Evolutionary conservation across 2,113 vertebrate species (phyloP), one percentile per base, ranked within the genome.

Genomic region (Tragelaphus scriptus): DNA sequence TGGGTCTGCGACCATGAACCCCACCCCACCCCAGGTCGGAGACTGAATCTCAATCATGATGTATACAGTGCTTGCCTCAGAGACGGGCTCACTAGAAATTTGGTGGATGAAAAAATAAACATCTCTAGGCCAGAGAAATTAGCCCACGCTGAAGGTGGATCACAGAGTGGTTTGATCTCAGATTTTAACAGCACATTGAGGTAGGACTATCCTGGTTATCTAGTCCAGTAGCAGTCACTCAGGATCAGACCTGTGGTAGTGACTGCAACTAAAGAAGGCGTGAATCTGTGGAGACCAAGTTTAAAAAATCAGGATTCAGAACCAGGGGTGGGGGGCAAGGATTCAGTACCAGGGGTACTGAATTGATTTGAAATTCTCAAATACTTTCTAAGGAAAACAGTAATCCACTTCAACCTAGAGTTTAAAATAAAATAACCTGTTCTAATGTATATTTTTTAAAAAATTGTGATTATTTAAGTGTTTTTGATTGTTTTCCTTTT

Each of bases 401-500:
- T 89, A 93, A 95, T 55, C 16, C 32, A 84, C 40, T 68, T 92
- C 91, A 51, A 79, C 71, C 44, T 93, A 40, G 23, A 14, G 56
- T 79, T 95, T 97, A 94, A 97, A 95, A 96, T 88, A 75, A 96
- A 98, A 71, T 49, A 2, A 11, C 92, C 89, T 71, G 61, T 89
- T 92, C 93, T 79, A 28, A 68, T 80, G 93, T 71, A 55, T 84
- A 32, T 36, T 17, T 94, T 95, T 61, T 49, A 9, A 21, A 59
- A 90, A 95, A 81, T 59, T 90, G 47, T 89, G 79, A 91, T 96
- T 96, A 88, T 96, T 97, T 80, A 94, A 95, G 86, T 77, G 77
- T 96, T 81, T 49, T 68, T 94, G 63, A 90, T 95, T 91, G 55
- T 56, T 92, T 96, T 86, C 90, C 90, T 81, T 97, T 91, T 94